These are phyloP conservation scores for Morpho achilles DNA, from an alignment of 2,888 invertebrate genomes.

Conservation along the genomic window DNA sequence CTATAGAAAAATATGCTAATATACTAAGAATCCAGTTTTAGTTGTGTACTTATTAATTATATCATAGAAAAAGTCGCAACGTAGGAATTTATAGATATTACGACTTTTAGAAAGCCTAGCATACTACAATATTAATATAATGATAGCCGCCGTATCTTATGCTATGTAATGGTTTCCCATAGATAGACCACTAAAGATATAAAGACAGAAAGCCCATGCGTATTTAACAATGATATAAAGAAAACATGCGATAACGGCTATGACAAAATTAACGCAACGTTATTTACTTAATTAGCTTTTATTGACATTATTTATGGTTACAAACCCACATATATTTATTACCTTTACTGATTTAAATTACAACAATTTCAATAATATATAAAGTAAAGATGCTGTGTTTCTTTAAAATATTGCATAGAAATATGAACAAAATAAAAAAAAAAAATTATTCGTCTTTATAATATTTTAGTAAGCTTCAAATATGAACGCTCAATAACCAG, in stretches of 20 bases:
- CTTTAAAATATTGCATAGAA: conserved; percentile 4
- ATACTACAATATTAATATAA: too few species aligned
- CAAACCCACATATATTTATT: background rate
- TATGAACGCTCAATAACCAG: background rate
- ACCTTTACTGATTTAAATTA: background rate
- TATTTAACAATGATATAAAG: background rate
- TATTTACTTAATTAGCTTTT: background rate
- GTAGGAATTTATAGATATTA: too few species aligned
- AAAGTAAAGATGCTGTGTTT: conserved; percentile 15
- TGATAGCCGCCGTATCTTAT: too few species aligned
- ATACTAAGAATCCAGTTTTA: too few species aligned
- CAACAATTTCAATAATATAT: background rate
- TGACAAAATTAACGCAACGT: background rate
- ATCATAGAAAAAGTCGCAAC: too few species aligned
- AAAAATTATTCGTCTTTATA: conserved; percentile 3
- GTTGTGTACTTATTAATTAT: too few species aligned
- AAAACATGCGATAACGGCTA: background rate
- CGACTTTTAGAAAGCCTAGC: too few species aligned
- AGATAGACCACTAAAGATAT: too few species aligned
- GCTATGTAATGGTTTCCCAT: too few species aligned
- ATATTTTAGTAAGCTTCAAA: background rate
- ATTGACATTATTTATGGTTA: background rate
- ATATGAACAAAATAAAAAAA: conserved; percentile 10
- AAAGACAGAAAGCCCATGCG: too few species aligned
- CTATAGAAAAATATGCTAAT: too few species aligned